Evolutionary conservation across 2,797 vertebrate genomes (phyloP).

Genomic region (Manis javanica): DNA sequence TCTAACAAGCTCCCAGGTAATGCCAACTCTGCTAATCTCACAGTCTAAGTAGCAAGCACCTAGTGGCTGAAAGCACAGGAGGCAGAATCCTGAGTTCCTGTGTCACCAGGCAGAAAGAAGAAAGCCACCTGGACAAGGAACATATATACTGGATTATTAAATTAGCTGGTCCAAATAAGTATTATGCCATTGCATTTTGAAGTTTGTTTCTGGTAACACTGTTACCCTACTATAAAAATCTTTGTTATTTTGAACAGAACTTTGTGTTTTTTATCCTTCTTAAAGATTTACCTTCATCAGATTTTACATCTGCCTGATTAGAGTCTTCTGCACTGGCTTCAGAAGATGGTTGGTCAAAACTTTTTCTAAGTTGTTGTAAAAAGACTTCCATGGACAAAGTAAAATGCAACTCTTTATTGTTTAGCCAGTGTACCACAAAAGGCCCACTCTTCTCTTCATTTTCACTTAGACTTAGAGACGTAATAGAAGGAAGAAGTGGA

Average conservation of each 20-base stretch:
- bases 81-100: not conserved
- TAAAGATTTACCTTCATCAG: slow-evolving; percentile 88
- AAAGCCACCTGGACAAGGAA: not conserved
- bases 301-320: slow-evolving; percentile 86
- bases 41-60: not conserved
- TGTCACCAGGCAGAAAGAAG: not conserved
- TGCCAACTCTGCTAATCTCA: not conserved
- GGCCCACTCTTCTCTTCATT: slow-evolving; percentile 95
- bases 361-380: slow-evolving; percentile 93
- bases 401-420: slow-evolving; percentile 98
- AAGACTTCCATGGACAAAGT: slow-evolving; percentile 98
- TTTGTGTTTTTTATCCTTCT: slow-evolving; percentile 22
- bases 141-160: not conserved
- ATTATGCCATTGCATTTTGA: not conserved
- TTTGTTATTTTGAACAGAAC: slow-evolving; percentile 24
- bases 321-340: slow-evolving; percentile 87
- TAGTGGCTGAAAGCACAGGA: not conserved
- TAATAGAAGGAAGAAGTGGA: slow-evolving; percentile 97
- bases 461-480: slow-evolving; percentile 92
- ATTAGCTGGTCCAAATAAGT: not conserved
- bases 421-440: slow-evolving; percentile 98
- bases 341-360: slow-evolving; percentile 90
- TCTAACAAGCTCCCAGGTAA: not conserved
- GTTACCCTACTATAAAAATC: slow-evolving; percentile 15
- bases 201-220: slow-evolving; percentile 31